Conservation (phyloP, 2,888 invertebrate genomes). For the Tineola bisselliella region DNA sequence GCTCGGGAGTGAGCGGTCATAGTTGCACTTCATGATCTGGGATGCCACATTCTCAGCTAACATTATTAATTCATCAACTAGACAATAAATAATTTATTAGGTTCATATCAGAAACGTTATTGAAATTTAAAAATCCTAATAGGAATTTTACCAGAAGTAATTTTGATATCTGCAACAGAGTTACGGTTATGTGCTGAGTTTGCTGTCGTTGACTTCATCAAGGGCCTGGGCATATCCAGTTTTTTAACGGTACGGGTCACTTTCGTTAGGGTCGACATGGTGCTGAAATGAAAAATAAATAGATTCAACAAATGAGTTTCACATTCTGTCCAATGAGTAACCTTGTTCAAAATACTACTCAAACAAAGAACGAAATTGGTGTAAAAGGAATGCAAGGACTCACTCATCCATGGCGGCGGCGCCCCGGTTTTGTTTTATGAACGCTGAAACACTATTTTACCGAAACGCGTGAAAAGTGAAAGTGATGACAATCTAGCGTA, state of each 20-base stretch:
- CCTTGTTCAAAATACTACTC: slow-evolving; percentile 28
- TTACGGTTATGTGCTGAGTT: slow-evolving; percentile 64
- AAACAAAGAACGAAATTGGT: neutral
- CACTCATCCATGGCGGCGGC: slow-evolving; percentile 64
- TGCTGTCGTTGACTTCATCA: slow-evolving; percentile 68
- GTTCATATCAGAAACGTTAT: no score
- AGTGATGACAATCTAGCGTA: slow-evolving; percentile 67
- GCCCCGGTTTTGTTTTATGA: slow-evolving; percentile 35
- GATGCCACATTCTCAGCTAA: slow-evolving; percentile 84
- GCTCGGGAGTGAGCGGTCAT: slow-evolving; percentile 74
- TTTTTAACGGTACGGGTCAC: slow-evolving; percentile 77
- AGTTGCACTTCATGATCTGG: slow-evolving; percentile 78
- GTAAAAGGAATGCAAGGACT: slow-evolving; percentile 38
- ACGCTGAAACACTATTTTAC: slow-evolving; percentile 50
- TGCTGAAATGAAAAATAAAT: slow-evolving; percentile 30
- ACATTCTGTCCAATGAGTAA: slow-evolving; percentile 31
- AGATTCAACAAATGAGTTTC: neutral
- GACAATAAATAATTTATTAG: slow-evolving; percentile 27
- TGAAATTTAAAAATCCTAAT: neutral
- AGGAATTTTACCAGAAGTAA: slow-evolving; percentile 51
- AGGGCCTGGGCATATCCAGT: slow-evolving; percentile 78
- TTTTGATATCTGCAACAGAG: slow-evolving; percentile 62
- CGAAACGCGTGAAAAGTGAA: slow-evolving; percentile 63
- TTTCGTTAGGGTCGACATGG: slow-evolving; percentile 70
- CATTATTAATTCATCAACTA: slow-evolving; percentile 84